phyloP scores from a whole-genome alignment of 2,888 invertebrate species.

The Acanthosepion pharaonis region DNA sequence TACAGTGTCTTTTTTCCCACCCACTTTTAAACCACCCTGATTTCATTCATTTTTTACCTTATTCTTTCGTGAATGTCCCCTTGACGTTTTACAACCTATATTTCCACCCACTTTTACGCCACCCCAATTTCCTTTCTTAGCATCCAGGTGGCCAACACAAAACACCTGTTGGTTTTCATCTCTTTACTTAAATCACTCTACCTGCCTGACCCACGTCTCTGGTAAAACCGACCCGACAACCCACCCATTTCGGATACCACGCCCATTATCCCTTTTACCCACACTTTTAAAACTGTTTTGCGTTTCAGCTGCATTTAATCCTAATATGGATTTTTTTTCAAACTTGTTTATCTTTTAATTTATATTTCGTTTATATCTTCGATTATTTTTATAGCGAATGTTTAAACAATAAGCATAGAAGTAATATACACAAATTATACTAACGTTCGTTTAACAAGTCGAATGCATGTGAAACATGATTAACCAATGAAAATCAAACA shows the following conservation, averaged over 20 bases:
- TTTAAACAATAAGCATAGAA: too few species aligned
- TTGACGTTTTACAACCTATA: background rate
- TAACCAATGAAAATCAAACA: too few species aligned
- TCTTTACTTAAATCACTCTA: background rate
- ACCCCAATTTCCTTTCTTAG: background rate
- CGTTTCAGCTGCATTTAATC: background rate
- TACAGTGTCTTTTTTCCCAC: background rate
- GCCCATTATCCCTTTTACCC: background rate
- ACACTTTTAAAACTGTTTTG: background rate
- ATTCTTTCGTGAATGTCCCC: background rate
- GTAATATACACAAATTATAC: too few species aligned
- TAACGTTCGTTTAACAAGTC: too few species aligned
- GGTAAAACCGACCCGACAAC: background rate
- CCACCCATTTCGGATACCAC: background rate
- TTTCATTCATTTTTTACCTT: background rate
- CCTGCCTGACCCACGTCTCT: background rate
- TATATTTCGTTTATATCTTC: too few species aligned
- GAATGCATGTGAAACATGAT: too few species aligned
- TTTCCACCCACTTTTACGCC: background rate
- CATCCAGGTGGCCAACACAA: background rate
- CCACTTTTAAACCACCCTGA: background rate
- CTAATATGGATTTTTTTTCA: background rate
- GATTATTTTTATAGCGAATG: too few species aligned
- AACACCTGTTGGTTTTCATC: conserved; percentile 4
- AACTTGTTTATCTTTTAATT: background rate